Conservation (phyloP, 2,888 invertebrate species). For the Exocentrus adspersus region DNA sequence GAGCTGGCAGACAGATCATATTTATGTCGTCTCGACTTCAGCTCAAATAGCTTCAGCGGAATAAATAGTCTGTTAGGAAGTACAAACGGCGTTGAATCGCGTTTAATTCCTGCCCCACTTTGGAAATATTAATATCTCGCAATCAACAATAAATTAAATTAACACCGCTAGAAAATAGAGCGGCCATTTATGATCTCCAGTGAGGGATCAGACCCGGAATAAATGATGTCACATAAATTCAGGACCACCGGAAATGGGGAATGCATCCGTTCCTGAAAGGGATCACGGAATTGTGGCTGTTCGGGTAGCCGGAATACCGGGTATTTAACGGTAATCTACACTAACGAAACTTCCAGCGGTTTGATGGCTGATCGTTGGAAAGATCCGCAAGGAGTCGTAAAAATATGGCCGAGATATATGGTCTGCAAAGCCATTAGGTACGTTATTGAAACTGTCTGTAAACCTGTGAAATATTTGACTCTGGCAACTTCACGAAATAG, state of each 20-base stretch:
- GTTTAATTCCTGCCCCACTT: constrained; percentile 8
- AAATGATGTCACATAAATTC: constrained; percentile 56
- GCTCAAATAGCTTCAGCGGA: no score
- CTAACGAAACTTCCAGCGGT: constrained; percentile 46
- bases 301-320: constrained; percentile 47
- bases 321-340: constrained; percentile 54
- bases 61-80: background rate
- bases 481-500: no score
- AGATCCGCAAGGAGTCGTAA: background rate
- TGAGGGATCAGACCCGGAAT: constrained; percentile 48
- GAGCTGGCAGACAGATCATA: background rate
- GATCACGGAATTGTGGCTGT: constrained; percentile 50
- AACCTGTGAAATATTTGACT: no score
- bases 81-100: constrained; percentile 5
- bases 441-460: no score
- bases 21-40: background rate
- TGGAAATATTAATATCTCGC: constrained; percentile 18
- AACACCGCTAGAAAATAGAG: constrained; percentile 25
- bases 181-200: constrained; percentile 48
- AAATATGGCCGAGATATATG: background rate
- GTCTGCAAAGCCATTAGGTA: background rate
- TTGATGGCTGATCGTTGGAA: constrained; percentile 4
- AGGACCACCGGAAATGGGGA: constrained; percentile 54
- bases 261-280: constrained; percentile 53
- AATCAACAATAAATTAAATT: constrained; percentile 25